phyloP scores from a whole-genome alignment of 2,797 vertebrate genomes.

The Artibeus jamaicensis region DNA sequence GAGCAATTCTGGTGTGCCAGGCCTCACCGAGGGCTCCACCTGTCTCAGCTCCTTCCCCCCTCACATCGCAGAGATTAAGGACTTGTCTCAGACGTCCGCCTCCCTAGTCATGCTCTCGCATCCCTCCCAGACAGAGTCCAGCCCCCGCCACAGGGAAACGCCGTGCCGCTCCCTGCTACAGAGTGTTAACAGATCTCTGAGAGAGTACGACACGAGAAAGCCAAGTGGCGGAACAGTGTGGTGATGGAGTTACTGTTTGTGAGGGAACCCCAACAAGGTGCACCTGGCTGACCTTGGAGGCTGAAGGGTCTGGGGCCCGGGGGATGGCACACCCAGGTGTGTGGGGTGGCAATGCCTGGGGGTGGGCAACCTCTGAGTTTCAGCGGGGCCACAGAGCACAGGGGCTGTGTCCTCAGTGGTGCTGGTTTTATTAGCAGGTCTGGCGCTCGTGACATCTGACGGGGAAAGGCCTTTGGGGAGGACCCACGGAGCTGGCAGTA shows the following conservation, averaged over 20 bases:
- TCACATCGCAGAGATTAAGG: background rate
- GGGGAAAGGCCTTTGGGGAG: background rate
- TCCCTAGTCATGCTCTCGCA: background rate
- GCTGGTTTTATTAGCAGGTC: background rate
- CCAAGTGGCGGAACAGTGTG: background rate
- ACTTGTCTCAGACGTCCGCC: background rate
- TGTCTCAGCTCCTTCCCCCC: background rate
- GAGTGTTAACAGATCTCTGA: background rate
- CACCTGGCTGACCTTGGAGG: background rate
- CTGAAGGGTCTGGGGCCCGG: background rate
- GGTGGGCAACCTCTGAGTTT: background rate
- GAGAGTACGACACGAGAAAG: background rate
- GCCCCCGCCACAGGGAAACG: background rate
- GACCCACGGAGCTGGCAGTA: background rate
- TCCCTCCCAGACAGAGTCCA: background rate
- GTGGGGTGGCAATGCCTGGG: background rate
- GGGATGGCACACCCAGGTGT: background rate
- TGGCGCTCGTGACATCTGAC: background rate
- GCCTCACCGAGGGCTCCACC: background rate
- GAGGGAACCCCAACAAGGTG: background rate
- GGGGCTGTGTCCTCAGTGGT: background rate
- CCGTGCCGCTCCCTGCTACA: rapidly evolving
- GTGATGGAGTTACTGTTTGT: background rate
- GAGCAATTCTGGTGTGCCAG: background rate
- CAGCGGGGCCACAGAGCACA: background rate